Evolutionary conservation across 1,140 invertebrate genomes (phyloP).

Genomic region (Armadillidium nasatum): DNA sequence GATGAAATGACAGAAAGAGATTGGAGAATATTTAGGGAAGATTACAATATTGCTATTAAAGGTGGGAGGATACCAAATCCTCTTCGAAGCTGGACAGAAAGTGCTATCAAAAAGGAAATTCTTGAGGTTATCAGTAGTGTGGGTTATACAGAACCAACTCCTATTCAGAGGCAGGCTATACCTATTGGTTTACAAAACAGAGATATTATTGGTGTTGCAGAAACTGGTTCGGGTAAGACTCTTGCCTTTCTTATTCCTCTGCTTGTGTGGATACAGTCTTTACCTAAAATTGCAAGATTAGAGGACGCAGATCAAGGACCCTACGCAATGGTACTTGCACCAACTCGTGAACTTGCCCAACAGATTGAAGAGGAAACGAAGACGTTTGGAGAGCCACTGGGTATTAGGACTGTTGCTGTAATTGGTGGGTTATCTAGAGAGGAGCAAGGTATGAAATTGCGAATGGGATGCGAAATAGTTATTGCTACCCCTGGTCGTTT

Average conservation of each 20-base stretch:
- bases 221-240: conserved; percentile 98
- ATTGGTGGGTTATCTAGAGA: conserved; percentile 90
- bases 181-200: conserved; percentile 97
- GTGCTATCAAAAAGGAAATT: conserved; percentile 83
- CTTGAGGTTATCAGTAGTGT: conserved; percentile 92
- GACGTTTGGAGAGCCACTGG: conserved; percentile 92
- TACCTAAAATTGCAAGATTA: conserved; percentile 89
- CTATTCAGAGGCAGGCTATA: conserved; percentile 98
- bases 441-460: conserved; percentile 94
- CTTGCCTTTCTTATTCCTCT: conserved; percentile 96
- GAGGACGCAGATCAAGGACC: conserved; percentile 91
- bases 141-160: conserved; percentile 96
- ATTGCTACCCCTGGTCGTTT: conserved; percentile 99
- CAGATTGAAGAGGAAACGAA: conserved; percentile 99
- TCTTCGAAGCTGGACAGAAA: conserved; percentile 91
- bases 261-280: conserved; percentile 93
- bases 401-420: conserved; percentile 93
- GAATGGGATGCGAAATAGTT: conserved; percentile 99
- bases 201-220: conserved; percentile 98
- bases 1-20: conserved; percentile 98
- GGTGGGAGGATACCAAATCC: conserved; percentile 94
- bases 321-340: conserved; percentile 97
- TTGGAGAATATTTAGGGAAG: conserved; percentile 99
- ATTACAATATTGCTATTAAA: conserved; percentile 98
- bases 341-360: conserved; percentile 97